Conservation (phyloP, 2,113 vertebrate species). For the Hipposideros armiger region DNA sequence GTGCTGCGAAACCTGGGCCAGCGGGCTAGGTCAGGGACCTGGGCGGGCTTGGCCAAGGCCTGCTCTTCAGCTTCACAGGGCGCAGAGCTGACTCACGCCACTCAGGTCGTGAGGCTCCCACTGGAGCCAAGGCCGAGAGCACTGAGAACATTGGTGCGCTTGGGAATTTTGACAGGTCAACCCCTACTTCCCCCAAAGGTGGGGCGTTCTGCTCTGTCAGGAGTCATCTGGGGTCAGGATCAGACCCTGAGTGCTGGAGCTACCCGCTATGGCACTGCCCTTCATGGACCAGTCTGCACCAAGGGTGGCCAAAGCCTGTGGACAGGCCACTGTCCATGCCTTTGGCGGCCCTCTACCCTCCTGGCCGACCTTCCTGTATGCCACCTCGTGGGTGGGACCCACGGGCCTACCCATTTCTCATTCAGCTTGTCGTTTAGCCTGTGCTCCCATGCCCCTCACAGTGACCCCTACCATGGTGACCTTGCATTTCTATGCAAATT, state of each 20-base stretch:
- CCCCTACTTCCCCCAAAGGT: too few relatives aligned
- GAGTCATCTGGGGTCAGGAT: neutral
- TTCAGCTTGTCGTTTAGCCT: neutral
- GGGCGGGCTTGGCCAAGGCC: neutral
- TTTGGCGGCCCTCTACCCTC: neutral
- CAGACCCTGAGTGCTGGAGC: neutral
- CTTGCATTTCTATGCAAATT: too few relatives aligned
- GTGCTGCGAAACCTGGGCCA: rapidly evolving
- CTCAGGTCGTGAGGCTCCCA: neutral
- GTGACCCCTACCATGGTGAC: neutral
- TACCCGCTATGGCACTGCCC: neutral
- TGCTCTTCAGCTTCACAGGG: neutral
- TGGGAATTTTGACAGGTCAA: neutral
- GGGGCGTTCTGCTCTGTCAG: neutral
- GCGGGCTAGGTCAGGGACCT: neutral
- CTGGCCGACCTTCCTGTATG: neutral
- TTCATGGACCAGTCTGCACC: neutral
- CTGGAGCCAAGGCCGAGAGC: neutral
- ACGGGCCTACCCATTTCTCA: too few relatives aligned
- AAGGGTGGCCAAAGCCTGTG: neutral
- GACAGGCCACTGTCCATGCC: too few relatives aligned
- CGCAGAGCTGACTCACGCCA: neutral
- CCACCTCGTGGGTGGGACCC: neutral
- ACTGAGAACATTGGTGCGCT: neutral
- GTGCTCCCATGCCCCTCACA: neutral